Percentiles rank a stretch among this genome's conserved stretches.
Evolutionary conservation across 2,888 invertebrate genomes (phyloP).

Genomic region (Glaucopsyche alexis): DNA sequence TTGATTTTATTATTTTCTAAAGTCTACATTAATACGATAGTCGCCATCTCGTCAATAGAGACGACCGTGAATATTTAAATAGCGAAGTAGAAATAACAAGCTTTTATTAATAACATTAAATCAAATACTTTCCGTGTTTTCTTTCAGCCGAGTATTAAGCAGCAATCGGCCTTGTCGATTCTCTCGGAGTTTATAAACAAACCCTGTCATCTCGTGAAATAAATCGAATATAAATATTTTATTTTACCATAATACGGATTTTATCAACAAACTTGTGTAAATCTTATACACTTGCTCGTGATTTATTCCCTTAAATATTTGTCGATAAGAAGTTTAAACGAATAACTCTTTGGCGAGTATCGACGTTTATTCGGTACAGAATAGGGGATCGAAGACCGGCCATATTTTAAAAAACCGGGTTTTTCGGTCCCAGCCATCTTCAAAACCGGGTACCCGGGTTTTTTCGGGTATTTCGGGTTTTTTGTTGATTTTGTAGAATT

Average conservation of each 20-base stretch:
- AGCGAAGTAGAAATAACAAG: conserved; percentile 22
- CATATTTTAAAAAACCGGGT: too few species aligned
- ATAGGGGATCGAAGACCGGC: too few species aligned
- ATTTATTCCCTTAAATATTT: conserved; percentile 11
- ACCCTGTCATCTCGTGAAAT: conserved; percentile 47
- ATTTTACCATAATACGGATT: neutral
- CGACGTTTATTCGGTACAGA: too few species aligned
- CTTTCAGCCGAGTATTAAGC: conserved; percentile 34
- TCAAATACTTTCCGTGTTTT: conserved; percentile 37
- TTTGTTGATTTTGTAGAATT: too few species aligned
- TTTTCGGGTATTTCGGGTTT: too few species aligned
- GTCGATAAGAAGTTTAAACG: neutral
- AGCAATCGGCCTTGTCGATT: conserved; percentile 42
- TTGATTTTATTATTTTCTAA: neutral
- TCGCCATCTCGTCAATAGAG: neutral
- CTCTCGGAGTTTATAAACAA: conserved; percentile 43
- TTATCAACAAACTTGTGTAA: neutral
- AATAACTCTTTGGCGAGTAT: neutral
- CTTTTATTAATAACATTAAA: conserved; percentile 31
- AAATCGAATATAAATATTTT: conserved; percentile 32
- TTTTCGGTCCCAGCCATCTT: too few species aligned
- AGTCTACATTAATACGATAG: neutral
- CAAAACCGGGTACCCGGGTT: too few species aligned
- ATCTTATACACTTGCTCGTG: conserved; percentile 7
- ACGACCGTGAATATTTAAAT: conserved; percentile 22